A percentile compares a stretch with the other conserved stretches of the same genome.
These are phyloP conservation scores for Uropsilus gracilis DNA, from an alignment of 2,113 vertebrate species.

Conservation along the genomic window DNA sequence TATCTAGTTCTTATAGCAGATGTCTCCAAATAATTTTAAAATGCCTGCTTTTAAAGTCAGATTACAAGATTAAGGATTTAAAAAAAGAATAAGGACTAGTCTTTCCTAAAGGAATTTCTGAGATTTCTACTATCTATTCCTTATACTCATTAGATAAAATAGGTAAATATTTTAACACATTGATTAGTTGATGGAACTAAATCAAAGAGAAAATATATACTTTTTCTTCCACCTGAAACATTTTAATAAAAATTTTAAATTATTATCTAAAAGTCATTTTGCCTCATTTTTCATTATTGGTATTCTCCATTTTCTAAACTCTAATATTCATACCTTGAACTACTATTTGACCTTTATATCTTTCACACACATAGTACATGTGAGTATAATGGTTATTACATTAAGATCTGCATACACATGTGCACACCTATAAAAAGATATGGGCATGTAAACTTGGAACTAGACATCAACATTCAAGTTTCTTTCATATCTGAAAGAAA, in stretches of 20 bases:
- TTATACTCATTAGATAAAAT: neutral
- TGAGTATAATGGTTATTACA: too few species aligned
- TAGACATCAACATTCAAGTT: neutral
- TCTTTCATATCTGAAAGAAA: constrained; percentile 49
- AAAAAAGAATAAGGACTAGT: neutral
- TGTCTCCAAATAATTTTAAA: neutral
- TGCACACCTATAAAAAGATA: neutral
- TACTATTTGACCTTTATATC: neutral
- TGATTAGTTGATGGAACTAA: neutral
- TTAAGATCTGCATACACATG: accelerated
- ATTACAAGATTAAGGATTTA: constrained; percentile 21
- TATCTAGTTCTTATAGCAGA: neutral
- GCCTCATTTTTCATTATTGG: neutral
- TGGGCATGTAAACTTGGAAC: neutral
- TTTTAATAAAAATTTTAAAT: neutral
- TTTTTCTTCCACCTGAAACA: constrained; percentile 2
- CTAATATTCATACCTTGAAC: neutral
- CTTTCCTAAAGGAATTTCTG: neutral
- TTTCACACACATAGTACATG: neutral
- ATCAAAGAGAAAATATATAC: neutral
- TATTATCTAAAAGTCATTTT: neutral
- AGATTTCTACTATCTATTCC: neutral
- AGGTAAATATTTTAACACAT: neutral
- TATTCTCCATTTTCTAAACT: neutral
- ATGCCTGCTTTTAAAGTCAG: neutral